These are phyloP conservation scores for Sphecodes monilicornis DNA, from an alignment of 2,888 invertebrate species.

Conservation along the genomic window DNA sequence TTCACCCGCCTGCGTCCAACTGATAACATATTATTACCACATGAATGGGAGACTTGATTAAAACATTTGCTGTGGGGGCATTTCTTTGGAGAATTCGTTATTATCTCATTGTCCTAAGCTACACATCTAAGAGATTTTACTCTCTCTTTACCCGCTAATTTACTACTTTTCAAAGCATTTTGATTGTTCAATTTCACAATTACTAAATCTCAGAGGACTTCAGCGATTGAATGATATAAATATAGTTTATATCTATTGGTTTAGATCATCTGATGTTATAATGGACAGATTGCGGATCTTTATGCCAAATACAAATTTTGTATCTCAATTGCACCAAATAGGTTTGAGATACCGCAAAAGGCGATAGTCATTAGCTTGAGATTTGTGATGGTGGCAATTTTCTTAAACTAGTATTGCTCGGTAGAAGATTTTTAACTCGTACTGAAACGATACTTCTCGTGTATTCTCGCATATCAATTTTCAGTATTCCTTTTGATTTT, in stretches of 20 bases:
- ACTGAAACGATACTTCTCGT: background rate
- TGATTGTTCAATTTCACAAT: no score
- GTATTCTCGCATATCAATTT: no score
- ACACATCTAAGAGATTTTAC: background rate
- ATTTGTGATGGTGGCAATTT: slow-evolving; percentile 48
- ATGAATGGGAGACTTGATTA: background rate
- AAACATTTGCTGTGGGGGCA: background rate
- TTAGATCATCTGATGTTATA: no score
- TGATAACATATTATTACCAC: background rate
- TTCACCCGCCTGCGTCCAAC: background rate
- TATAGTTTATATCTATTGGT: no score
- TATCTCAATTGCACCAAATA: no score
- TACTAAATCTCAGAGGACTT: no score
- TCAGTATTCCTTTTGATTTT: background rate
- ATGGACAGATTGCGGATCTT: no score
- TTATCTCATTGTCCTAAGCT: background rate
- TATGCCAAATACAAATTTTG: no score
- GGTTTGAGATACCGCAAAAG: slow-evolving; percentile 26
- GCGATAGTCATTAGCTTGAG: slow-evolving; percentile 37
- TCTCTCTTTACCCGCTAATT: background rate
- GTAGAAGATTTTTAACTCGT: slow-evolving; percentile 33
- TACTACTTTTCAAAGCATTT: background rate
- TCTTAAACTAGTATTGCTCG: slow-evolving; percentile 63
- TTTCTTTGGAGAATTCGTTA: background rate
- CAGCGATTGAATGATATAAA: no score